phyloP scores from a whole-genome alignment of 2,888 invertebrate species.

The Lasius platythorax region DNA sequence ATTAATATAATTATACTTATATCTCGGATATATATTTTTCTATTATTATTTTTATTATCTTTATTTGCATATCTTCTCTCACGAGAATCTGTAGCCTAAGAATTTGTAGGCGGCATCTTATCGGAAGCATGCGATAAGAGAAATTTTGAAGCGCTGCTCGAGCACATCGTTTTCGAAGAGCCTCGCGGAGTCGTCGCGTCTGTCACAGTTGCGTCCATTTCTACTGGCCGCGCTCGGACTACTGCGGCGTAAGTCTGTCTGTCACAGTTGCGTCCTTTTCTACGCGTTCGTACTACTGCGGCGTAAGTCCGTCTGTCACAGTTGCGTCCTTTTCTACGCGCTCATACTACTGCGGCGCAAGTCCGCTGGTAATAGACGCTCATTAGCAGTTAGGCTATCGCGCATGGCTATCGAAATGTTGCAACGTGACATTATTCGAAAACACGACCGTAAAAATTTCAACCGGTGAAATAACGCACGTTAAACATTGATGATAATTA shows the following conservation, averaged over 20 bases:
- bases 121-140: neutral
- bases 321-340: neutral
- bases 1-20: neutral
- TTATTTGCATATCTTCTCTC: neutral
- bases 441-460: neutral
- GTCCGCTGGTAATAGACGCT: neutral
- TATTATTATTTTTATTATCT: neutral
- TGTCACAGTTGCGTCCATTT: neutral
- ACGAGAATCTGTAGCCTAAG: neutral
- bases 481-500: neutral
- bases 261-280: neutral
- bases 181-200: neutral
- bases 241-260: neutral
- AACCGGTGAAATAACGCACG: neutral
- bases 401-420: neutral
- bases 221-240: neutral
- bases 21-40: constrained; percentile 8
- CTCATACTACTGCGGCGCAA: neutral
- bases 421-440: neutral
- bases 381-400: neutral
- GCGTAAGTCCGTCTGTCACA: neutral
- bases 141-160: neutral
- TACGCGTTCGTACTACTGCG: neutral
- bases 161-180: neutral
- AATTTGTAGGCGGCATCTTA: neutral